Evolutionary conservation across 2,888 invertebrate species (phyloP).

Genomic region (Chorisops tibialis): DNA sequence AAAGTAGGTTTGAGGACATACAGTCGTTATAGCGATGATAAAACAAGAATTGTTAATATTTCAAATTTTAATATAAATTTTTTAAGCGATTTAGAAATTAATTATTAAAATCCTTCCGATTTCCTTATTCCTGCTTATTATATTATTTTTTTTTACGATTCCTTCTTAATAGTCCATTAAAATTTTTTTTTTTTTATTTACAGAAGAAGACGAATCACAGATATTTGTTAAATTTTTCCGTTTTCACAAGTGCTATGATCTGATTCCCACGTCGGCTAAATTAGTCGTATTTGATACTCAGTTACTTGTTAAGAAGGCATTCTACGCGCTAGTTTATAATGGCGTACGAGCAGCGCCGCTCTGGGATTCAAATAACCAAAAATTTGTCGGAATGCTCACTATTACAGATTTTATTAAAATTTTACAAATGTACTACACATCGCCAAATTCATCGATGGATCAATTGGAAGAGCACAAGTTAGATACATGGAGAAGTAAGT

Average conservation of each 20-base stretch:
- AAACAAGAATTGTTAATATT: too few species aligned
- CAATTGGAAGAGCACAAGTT: constrained; percentile 95
- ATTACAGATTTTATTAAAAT: constrained; percentile 99
- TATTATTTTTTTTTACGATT: not conserved
- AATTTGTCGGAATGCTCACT: constrained; percentile 97
- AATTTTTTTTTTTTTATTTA: constrained; percentile 43
- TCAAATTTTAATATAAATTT: too few species aligned
- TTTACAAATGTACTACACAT: constrained; percentile 95
- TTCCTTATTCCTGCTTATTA: too few species aligned
- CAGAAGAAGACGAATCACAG: constrained; percentile 96
- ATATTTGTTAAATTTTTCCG: constrained; percentile 99
- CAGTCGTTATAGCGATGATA: too few species aligned
- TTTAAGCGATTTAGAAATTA: too few species aligned
- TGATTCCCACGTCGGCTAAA: constrained; percentile 98
- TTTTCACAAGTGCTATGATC: constrained; percentile 99
- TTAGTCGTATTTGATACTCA: constrained; percentile 99
- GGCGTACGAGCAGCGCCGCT: constrained; percentile 96
- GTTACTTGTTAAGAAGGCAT: constrained; percentile 96
- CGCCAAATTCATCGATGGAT: constrained; percentile 89
- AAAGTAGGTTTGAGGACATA: too few species aligned
- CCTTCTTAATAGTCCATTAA: constrained; percentile 2
- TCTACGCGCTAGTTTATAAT: constrained; percentile 98
- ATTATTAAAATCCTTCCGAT: too few species aligned
- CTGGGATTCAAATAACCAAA: constrained; percentile 91
- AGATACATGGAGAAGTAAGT: constrained; percentile 89